phyloP scores from a whole-genome alignment of 2,888 invertebrate species.

The Temnothorax ravouxi region DNA sequence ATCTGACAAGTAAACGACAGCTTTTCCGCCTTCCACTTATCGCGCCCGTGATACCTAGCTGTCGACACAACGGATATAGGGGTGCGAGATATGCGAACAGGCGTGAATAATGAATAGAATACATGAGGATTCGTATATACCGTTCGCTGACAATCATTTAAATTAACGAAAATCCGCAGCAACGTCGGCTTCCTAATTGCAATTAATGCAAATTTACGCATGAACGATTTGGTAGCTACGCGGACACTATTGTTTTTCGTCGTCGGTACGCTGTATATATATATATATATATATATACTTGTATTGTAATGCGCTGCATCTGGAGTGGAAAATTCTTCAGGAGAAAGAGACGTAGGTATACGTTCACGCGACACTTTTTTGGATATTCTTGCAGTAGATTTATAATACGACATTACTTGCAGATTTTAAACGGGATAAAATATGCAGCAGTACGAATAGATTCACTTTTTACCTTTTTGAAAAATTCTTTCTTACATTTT shows the following conservation, averaged over 20 bases:
- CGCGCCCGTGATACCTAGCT: conserved; percentile 10
- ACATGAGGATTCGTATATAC: not conserved
- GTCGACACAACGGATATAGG: conserved; percentile 29
- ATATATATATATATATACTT: too few species aligned
- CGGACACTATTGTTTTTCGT: conserved; percentile 29
- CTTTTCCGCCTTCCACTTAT: conserved; percentile 25
- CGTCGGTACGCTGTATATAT: too few species aligned
- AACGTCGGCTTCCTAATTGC: conserved; percentile 45
- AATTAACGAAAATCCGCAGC: conserved; percentile 41
- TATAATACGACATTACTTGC: not conserved
- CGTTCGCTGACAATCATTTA: not conserved
- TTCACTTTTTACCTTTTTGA: not conserved
- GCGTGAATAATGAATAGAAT: conserved; percentile 21
- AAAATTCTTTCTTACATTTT: not conserved
- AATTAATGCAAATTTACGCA: conserved; percentile 46
- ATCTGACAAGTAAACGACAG: conserved; percentile 51
- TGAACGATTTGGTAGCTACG: conserved; percentile 9
- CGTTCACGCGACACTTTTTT: not conserved
- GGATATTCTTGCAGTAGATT: conserved; percentile 2
- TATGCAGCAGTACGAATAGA: not conserved
- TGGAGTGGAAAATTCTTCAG: conserved; percentile 32
- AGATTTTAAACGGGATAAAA: not conserved
- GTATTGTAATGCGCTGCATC: conserved; percentile 9
- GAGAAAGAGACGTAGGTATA: not conserved
- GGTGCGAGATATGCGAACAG: conserved; percentile 17